A percentile compares a stretch with the other conserved stretches of the same genome.
These are phyloP conservation scores for Numida meleagris DNA, from an alignment of 2,113 vertebrate species.

Conservation along the genomic window DNA sequence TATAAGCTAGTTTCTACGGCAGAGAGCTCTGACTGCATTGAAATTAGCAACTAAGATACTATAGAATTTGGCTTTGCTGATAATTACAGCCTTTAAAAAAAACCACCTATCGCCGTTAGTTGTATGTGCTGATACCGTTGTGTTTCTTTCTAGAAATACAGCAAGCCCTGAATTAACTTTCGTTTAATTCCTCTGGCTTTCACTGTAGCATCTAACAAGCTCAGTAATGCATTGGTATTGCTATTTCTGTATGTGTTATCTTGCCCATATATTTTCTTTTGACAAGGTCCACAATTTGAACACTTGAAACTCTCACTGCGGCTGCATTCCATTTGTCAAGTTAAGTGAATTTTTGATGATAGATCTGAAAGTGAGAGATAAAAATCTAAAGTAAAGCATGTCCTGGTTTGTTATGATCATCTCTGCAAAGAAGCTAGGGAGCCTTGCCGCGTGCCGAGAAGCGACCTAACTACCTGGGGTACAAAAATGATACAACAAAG, in stretches of 20 bases:
- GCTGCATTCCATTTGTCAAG: neutral
- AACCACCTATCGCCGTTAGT: neutral
- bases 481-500: neutral
- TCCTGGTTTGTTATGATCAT: neutral
- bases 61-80: neutral
- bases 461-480: neutral
- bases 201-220: neutral
- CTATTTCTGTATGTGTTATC: neutral
- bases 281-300: neutral
- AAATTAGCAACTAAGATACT: neutral
- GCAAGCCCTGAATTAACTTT: neutral
- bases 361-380: neutral
- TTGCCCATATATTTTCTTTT: neutral
- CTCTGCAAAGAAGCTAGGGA: neutral
- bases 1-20: neutral
- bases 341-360: neutral
- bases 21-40: neutral
- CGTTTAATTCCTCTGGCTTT: neutral
- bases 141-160: neutral
- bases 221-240: neutral
- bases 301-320: neutral
- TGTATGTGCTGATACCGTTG: neutral
- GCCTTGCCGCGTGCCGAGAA: neutral
- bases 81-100: neutral
- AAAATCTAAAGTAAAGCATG: neutral